A percentile compares a stretch with the other conserved stretches of the same genome.
These are phyloP conservation scores for Drosophila cardini DNA, from an alignment of 1,140 invertebrate species.

Conservation along the genomic window DNA sequence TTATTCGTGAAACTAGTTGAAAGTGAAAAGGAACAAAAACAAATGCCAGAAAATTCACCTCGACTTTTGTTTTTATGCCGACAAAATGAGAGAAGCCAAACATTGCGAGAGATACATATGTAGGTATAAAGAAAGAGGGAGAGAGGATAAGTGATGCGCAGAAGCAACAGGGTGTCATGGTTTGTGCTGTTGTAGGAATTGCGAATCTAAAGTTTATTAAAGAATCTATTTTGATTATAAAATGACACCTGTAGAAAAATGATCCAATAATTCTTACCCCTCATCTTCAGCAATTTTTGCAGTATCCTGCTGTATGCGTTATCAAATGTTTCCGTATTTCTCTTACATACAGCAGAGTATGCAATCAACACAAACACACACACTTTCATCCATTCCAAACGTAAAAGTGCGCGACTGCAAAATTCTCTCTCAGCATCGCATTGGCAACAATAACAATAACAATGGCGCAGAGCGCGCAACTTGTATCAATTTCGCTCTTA, in stretches of 20 bases:
- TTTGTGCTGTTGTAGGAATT: slow-evolving; percentile 6
- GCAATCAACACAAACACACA: background rate
- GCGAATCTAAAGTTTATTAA: background rate
- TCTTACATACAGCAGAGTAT: background rate
- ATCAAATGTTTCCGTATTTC: background rate
- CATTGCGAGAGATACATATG: background rate
- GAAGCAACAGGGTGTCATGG: slow-evolving; percentile 50
- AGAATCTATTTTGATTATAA: slow-evolving; percentile 1
- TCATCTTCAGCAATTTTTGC: background rate
- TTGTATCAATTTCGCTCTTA: slow-evolving; percentile 58
- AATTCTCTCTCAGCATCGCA: slow-evolving; percentile 63
- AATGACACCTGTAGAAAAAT: background rate
- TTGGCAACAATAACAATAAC: slow-evolving; percentile 40
- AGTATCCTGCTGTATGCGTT: background rate
- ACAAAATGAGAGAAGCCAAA: slow-evolving; percentile 19
- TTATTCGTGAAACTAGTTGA: slow-evolving; percentile 15
- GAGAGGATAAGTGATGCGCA: slow-evolving; percentile 34
- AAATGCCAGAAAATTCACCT: slow-evolving; percentile 15
- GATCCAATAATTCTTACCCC: background rate
- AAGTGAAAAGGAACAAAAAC: slow-evolving; percentile 42
- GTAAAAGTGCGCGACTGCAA: slow-evolving; percentile 15
- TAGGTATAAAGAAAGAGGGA: background rate
- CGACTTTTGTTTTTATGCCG: slow-evolving; percentile 38
- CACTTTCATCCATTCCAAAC: background rate
- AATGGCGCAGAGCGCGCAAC: slow-evolving; percentile 49